Evolutionary conservation across 2,888 invertebrate genomes (phyloP), one percentile per base, ranked within the genome.

Genomic region (Erebia aethiops): DNA sequence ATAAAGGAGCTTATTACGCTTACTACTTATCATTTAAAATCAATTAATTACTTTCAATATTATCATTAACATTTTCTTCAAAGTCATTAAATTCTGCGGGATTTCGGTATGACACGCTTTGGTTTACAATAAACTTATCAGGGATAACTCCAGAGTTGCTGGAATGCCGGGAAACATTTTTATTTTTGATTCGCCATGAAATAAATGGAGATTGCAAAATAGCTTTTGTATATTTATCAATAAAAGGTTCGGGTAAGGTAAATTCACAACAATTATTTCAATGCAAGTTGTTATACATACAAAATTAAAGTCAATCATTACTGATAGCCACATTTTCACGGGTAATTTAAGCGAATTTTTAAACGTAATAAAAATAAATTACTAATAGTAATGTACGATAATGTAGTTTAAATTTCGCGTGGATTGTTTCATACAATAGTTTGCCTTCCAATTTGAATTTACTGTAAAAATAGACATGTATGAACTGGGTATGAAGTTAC

Each of bases 1-100:
- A 41, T 3, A 26, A 26, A 46, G 58, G 67, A 58, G 49, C 26
- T 58, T 60, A 67, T 89, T 88, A 90, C 83, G 85, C 88, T 92
- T 91, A 92, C 88, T 89, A 91, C 85, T 86, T 88, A 89, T 84
- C 21, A 21, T 62, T 62, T 49, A 62, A 26, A 60, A 62, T 49
- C 46, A 62, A 46, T 79, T 73, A 78, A 80, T 79, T 78, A 80
- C 76, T 78, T 79, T 78, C 77, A 79, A 80, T 81, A 81, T 81
- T 81, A 82, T 78, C 77, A 78, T 80, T 71, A 73, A 46, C n/a
- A 57, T 57, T 64, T 73, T 71, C 58, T 58, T 76, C 67, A 72
- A 75, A 63, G 71, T 71, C 76, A 67, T 74, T 46, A 70, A 73
- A 68, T 67, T 56, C 51, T 61, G 63, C 51, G 62, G 35, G 35